Evolutionary conservation across 2,888 invertebrate species (phyloP), one percentile per base, ranked within the genome.

Genomic region (Eilema sororculum): DNA sequence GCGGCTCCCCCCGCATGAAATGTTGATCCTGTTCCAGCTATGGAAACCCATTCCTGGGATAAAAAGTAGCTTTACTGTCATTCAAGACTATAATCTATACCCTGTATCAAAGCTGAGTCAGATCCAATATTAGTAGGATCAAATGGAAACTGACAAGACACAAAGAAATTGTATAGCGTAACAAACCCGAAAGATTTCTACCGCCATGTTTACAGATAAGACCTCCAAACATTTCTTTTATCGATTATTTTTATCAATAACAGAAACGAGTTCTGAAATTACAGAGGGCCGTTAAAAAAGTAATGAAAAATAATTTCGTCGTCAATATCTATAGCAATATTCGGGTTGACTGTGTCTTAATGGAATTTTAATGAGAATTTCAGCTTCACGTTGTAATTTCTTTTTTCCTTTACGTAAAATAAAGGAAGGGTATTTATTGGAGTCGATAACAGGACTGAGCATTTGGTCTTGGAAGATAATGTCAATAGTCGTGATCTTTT

Each of bases 351-450:
- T 84, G 83, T 78, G 80, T 74, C 86, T 86, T 92, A 92, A 92
- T 92, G 92, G 91, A 92, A 92, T 92, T 92, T 91, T 91, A 92
- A 92, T 92, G 92, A 92, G 91, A 89, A 91, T 87, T 91, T 90
- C 89, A 87, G 88, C 87, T 86, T 86, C 86, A 87, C 87, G 80
- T 78, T 84, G 87, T 88, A 89, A 89, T 90, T 89, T 83, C 85
- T 84, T 86, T 85, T 85, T 86, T 77, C n/a, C 20, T 78, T 72
- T 30, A 78, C 68, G 81, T 86, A 85, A 90, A 90, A 90, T 89
- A 90, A 90, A 89, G 86, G 86, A 86, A 83, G 74, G 87, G 84
- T 87, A 87, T 90, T 90, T 89, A 89, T 90, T 85, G 86, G 87
- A 88, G 88, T 89, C 89, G 89, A 90, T 90, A 89, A 87, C 86